Percentiles rank a stretch among this genome's conserved stretches.
Evolutionary conservation across 1,140 invertebrate species (phyloP).

Genomic region (Micrasema minimum): DNA sequence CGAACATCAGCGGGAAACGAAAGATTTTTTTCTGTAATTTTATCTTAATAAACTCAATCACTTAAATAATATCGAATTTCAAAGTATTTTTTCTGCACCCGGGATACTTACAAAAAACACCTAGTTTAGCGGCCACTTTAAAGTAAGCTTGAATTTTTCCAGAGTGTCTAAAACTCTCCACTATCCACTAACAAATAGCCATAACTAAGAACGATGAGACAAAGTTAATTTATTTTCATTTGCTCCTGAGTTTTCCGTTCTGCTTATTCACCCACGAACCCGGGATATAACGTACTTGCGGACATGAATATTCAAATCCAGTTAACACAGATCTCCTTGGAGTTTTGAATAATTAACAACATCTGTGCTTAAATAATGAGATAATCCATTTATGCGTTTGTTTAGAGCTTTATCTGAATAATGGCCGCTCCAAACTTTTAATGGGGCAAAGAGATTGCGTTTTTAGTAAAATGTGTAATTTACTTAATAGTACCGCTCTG

Average conservation of each 20-base stretch:
- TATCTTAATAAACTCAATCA: no score
- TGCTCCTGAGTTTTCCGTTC: neutral
- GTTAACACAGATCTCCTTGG: slow-evolving; percentile 37
- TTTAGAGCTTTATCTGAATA: slow-evolving; percentile 27
- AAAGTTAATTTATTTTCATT: no score
- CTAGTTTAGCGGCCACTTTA: no score
- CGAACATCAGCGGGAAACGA: no score
- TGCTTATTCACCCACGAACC: neutral
- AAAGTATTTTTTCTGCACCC: no score
- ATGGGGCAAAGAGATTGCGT: slow-evolving; percentile 8
- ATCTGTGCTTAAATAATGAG: slow-evolving; percentile 41
- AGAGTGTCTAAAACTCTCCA: no score
- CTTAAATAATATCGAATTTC: no score
- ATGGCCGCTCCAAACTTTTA: slow-evolving; percentile 15
- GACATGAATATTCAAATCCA: slow-evolving; percentile 40
- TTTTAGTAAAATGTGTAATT: neutral
- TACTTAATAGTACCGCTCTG: neutral
- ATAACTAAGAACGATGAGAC: no score
- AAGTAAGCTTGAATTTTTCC: no score
- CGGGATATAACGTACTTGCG: neutral
- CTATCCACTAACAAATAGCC: no score
- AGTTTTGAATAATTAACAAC: slow-evolving; percentile 43
- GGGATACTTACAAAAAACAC: no score
- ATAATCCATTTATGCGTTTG: slow-evolving; percentile 32
- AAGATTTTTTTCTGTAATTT: no score